Conservation (phyloP, 2,113 vertebrate genomes). For the Corydoras maculifer region DNA sequence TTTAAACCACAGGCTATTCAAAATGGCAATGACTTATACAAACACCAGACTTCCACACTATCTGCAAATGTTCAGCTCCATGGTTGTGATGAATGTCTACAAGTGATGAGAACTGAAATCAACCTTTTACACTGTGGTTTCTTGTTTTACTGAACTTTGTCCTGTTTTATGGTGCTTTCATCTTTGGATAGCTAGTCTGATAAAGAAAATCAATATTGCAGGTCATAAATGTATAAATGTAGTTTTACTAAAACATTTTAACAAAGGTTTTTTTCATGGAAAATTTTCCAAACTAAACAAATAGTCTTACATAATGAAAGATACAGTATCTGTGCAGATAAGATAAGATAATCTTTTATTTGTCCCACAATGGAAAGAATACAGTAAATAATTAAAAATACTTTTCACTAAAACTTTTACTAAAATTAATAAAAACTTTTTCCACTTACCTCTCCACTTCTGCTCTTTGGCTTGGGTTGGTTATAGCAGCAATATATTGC, state of each 20-base stretch:
- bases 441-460: slow-evolving; percentile 89
- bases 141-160: too few relatives aligned
- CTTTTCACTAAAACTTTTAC: too few relatives aligned
- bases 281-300: too few relatives aligned
- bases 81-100: too few relatives aligned
- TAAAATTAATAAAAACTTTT: not conserved
- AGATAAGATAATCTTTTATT: too few relatives aligned
- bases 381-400: not conserved
- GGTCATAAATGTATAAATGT: slow-evolving; percentile 19
- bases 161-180: not conserved
- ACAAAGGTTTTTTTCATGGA: not conserved
- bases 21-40: slow-evolving; percentile 1
- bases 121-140: too few relatives aligned
- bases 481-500: slow-evolving; percentile 98
- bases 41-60: not conserved
- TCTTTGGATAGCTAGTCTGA: slow-evolving; percentile 6
- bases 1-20: slow-evolving; percentile 22
- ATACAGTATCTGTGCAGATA: too few relatives aligned
- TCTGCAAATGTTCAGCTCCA: too few relatives aligned
- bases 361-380: too few relatives aligned
- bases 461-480: slow-evolving; percentile 91
- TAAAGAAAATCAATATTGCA: slow-evolving; percentile 15
- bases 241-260: not conserved
- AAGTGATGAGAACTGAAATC: too few relatives aligned
- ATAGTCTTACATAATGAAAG: too few relatives aligned